Evolutionary conservation across 2,888 invertebrate genomes (phyloP).

Genomic region (Pollenia griseotomentosa): DNA sequence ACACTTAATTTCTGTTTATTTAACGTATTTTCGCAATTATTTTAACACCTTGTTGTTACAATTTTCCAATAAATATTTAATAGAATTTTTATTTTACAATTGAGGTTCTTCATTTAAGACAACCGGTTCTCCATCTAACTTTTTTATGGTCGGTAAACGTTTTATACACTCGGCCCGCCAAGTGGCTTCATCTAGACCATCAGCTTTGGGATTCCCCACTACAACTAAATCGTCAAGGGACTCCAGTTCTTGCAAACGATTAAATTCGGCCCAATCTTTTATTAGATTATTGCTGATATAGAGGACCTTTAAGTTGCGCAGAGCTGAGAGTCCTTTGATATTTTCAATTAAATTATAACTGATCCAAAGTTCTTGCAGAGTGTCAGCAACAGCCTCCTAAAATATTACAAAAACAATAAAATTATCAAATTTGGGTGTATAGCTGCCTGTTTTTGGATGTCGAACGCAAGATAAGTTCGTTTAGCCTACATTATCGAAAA

Average conservation of each 20-base stretch:
- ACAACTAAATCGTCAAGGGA: constrained; percentile 92
- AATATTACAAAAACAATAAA: constrained; percentile 5
- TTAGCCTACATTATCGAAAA: background rate
- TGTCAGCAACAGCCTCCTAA: constrained; percentile 94
- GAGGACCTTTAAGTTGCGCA: constrained; percentile 92
- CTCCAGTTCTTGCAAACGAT: constrained; percentile 91
- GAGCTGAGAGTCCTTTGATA: constrained; percentile 92
- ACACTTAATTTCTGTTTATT: constrained; percentile 23
- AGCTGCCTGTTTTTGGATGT: too few species aligned
- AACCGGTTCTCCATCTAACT: constrained; percentile 93
- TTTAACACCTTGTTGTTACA: constrained; percentile 15
- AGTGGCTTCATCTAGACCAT: constrained; percentile 88
- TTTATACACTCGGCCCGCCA: constrained; percentile 91
- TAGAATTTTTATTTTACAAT: constrained; percentile 72
- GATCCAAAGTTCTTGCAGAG: constrained; percentile 96
- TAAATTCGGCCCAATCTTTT: constrained; percentile 96
- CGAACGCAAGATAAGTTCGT: too few species aligned
- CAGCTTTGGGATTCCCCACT: constrained; percentile 92
- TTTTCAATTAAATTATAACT: constrained; percentile 97
- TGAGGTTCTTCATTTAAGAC: constrained; percentile 84
- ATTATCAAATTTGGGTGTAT: too few species aligned
- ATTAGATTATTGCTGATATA: constrained; percentile 94
- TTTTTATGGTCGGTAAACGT: constrained; percentile 90
- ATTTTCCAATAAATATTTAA: background rate
- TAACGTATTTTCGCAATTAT: constrained; percentile 11